A percentile compares a stretch with the other conserved stretches of the same genome.
Conservation (phyloP, 2,797 vertebrate genomes). For the Nyctibius grandis region DNA sequence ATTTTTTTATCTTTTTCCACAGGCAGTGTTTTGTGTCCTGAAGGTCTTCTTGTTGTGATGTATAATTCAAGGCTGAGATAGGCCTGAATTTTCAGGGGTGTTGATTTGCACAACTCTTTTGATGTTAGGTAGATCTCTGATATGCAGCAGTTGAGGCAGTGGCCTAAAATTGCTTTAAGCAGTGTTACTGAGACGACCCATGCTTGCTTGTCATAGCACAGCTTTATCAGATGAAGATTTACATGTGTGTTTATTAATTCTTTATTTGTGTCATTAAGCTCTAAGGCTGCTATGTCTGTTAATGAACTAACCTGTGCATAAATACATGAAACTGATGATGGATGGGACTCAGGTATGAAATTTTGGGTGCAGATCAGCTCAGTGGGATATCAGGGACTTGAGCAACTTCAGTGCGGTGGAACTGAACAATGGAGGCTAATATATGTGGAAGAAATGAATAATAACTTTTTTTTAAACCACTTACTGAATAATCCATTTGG, state of each 20-base stretch:
- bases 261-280: background rate
- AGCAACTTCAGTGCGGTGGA: background rate
- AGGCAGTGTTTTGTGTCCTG: background rate
- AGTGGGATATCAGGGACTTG: background rate
- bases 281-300: background rate
- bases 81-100: background rate
- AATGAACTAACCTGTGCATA: background rate
- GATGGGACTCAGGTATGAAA: background rate
- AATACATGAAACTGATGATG: background rate
- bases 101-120: background rate
- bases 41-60: background rate
- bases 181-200: background rate
- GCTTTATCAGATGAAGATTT: background rate
- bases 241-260: background rate
- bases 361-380: background rate
- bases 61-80: background rate
- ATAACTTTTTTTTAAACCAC: background rate
- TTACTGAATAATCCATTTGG: background rate
- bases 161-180: background rate
- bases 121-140: background rate
- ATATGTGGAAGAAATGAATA: background rate
- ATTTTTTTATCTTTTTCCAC: background rate
- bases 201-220: background rate
- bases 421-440: background rate
- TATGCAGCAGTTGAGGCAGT: background rate